phyloP scores from a whole-genome alignment of 2,113 vertebrate genomes.

The Rhegmatorhina hoffmannsi region DNA sequence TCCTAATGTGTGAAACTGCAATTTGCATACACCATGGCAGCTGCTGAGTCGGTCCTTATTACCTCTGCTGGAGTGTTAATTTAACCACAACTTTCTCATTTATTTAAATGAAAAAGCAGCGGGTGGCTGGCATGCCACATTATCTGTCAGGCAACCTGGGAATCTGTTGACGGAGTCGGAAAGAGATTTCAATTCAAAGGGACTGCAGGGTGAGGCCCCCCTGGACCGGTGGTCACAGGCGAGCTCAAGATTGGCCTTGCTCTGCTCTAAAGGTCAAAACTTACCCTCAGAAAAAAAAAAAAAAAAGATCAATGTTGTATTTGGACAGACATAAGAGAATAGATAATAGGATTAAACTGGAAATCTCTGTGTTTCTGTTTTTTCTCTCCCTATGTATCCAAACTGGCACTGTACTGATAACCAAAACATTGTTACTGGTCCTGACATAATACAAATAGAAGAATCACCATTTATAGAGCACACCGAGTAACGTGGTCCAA shows the following conservation, averaged over 20 bases:
- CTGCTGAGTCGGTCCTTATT: constrained; percentile 60
- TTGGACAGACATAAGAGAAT: neutral
- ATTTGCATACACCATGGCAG: constrained; percentile 64
- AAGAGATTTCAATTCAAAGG: constrained; percentile 30
- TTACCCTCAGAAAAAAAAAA: neutral
- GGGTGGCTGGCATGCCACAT: constrained; percentile 34
- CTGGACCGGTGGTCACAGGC: accelerated
- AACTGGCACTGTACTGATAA: neutral
- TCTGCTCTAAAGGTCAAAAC: neutral
- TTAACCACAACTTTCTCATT: constrained; percentile 67
- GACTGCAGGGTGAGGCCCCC: neutral
- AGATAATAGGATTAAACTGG: neutral
- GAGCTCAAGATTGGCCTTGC: neutral
- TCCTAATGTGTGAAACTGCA: constrained; percentile 66
- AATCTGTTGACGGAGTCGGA: constrained; percentile 20
- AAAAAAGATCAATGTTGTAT: neutral
- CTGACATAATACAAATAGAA: neutral
- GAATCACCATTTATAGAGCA: neutral
- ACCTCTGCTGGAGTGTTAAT: constrained; percentile 63
- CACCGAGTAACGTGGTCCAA: neutral
- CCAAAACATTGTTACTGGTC: neutral
- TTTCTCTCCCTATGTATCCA: neutral
- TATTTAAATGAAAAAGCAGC: constrained; percentile 67
- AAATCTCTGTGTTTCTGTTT: neutral
- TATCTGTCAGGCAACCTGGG: constrained; percentile 50